Evolutionary conservation across 2,888 invertebrate genomes (phyloP).

Genomic region (Lymantria monacha): DNA sequence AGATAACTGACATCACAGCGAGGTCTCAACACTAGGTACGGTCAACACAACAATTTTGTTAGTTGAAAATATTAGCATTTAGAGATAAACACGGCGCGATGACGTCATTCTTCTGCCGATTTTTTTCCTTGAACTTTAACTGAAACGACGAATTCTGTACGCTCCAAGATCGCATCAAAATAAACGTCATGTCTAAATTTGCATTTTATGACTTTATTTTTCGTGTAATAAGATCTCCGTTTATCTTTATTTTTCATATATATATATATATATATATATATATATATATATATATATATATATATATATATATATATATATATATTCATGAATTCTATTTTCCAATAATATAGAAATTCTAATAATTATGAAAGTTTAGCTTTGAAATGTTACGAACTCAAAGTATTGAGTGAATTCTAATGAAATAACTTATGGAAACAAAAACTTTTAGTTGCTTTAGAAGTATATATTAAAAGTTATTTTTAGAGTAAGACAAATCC

Average conservation of each 20-base stretch:
- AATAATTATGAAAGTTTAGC: too few relatives aligned
- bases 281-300: not conserved
- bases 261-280: not conserved
- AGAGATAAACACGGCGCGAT: conserved; percentile 6
- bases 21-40: conserved; percentile 62
- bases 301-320: not conserved
- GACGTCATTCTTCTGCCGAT: conserved; percentile 11
- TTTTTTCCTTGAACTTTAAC: conserved; percentile 28
- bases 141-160: conserved; percentile 13
- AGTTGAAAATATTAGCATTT: conserved; percentile 6
- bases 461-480: too few relatives aligned
- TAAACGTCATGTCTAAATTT: conserved; percentile 13
- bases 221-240: conserved; percentile 3
- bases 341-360: too few relatives aligned
- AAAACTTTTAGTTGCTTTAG: too few relatives aligned
- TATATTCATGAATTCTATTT: too few relatives aligned
- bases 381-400: too few relatives aligned
- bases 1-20: conserved; percentile 77
- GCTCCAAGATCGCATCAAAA: conserved; percentile 13
- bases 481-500: too few relatives aligned
- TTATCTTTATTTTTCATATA: not conserved
- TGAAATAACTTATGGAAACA: too few relatives aligned
- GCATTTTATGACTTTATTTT: conserved; percentile 11
- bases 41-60: conserved; percentile 45
- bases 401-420: too few relatives aligned